phyloP scores from a whole-genome alignment of 2,888 invertebrate genomes.

The Ethmia dodecea region DNA sequence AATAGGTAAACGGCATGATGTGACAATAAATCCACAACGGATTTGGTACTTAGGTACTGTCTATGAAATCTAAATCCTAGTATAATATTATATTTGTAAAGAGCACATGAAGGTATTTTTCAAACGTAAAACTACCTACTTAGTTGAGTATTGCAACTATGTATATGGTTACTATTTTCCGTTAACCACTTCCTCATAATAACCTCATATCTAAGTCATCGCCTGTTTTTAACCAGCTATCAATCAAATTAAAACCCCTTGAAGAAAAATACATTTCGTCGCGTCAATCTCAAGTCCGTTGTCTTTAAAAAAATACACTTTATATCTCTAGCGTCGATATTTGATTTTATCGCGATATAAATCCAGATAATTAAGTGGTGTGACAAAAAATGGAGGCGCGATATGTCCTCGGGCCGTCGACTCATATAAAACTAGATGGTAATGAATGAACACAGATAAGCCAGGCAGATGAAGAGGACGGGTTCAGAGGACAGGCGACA shows the following conservation, averaged over 20 bases:
- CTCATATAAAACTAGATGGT: conserved; percentile 73
- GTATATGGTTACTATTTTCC: too few relatives aligned
- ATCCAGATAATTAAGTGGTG: conserved; percentile 75
- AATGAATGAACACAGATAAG: conserved; percentile 75
- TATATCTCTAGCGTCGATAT: conserved; percentile 38
- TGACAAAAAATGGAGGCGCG: conserved; percentile 74
- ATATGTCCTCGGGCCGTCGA: conserved; percentile 72
- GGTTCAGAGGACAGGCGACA: conserved; percentile 56
- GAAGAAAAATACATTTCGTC: conserved; percentile 12
- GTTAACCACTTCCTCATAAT: too few relatives aligned
- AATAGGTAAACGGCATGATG: too few relatives aligned
- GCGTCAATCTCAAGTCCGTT: conserved; percentile 11
- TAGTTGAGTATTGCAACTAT: too few relatives aligned
- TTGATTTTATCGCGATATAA: conserved; percentile 71
- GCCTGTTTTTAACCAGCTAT: conserved; percentile 1
- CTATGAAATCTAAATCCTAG: too few relatives aligned
- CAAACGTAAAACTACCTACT: too few relatives aligned
- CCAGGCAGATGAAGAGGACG: conserved; percentile 59
- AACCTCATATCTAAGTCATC: too few relatives aligned
- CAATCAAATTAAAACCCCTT: conserved; percentile 5
- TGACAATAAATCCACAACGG: too few relatives aligned
- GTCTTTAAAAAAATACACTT: conserved; percentile 32
- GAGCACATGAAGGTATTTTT: too few relatives aligned
- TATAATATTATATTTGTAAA: too few relatives aligned
- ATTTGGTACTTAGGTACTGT: too few relatives aligned